These are phyloP conservation scores for Craterocephalus amniculus DNA, from an alignment of 2,797 vertebrate species.

Conservation along the genomic window DNA sequence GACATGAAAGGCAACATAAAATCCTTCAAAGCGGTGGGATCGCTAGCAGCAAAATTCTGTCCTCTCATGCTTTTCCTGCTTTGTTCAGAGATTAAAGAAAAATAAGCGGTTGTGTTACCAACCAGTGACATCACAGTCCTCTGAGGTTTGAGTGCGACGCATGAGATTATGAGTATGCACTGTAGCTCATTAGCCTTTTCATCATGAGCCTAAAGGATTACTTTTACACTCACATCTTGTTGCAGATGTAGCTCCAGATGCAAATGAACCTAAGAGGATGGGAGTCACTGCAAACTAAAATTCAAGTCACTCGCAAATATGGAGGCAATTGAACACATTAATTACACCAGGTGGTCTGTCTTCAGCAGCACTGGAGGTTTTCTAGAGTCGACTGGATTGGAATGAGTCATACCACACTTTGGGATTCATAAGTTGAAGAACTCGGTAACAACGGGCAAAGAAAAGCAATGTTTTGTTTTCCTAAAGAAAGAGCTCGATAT, in stretches of 20 bases:
- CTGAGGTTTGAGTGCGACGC: slow-evolving; percentile 45
- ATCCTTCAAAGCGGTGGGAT: slow-evolving; percentile 67
- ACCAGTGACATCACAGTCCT: slow-evolving; percentile 64
- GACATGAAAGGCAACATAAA: slow-evolving; percentile 58
- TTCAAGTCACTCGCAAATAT: slow-evolving; percentile 26
- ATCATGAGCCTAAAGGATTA: slow-evolving; percentile 16
- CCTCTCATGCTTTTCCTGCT: slow-evolving; percentile 44
- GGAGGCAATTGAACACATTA: slow-evolving; percentile 39
- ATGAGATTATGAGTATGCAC: slow-evolving; percentile 28
- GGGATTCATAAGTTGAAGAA: slow-evolving; percentile 24
- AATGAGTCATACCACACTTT: slow-evolving; percentile 21
- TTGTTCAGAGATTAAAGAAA: slow-evolving; percentile 73
- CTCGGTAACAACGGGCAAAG: slow-evolving; percentile 19
- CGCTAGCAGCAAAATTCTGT: slow-evolving; percentile 63
- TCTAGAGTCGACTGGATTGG: slow-evolving; percentile 10
- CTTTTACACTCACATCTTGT: slow-evolving; percentile 18
- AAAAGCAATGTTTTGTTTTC: slow-evolving; percentile 25
- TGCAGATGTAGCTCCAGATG: slow-evolving; percentile 8
- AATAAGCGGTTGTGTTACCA: slow-evolving; percentile 61
- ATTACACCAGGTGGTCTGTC: slow-evolving; percentile 35
- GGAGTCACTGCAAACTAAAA: slow-evolving; percentile 25
- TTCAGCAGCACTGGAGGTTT: slow-evolving; percentile 9
- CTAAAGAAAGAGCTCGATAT: slow-evolving; percentile 28
- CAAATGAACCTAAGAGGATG: slow-evolving; percentile 30
- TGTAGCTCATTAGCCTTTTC: slow-evolving; percentile 61